Base-by-base conservation (phyloP, 1,140 invertebrate genomes). In the Aphidius ervi region DNA sequence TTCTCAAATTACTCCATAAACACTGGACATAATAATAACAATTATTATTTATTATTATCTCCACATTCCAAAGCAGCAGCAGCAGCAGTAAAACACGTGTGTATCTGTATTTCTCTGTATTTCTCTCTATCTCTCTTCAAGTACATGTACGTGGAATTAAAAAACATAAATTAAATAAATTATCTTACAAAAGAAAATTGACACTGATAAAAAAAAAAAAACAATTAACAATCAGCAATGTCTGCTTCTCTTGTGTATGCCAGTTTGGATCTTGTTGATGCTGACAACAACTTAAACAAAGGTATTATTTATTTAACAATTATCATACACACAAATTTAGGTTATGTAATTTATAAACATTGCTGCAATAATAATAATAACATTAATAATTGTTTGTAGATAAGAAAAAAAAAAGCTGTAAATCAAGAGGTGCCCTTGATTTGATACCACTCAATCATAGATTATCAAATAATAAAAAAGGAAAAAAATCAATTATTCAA, bases 231-330 rank as follows among this genome's bases (percentile, higher is more conserved):
- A 31, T 31, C 23, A 31, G 67, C 70, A 64, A 78, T 78, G 76
- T 75, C 76, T 59, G 70, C 70, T 46, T 70, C 69, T 9, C 69
- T 78, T 31, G 68, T 77, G 46, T 67, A 66, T 20, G 69, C 75
- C 64, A 76, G 75, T 59, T 67, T 78, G 52, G 73, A 76, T 39
- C 62, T 77, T 46, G 58, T 75, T 6, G 67, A 65, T 4, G 71
- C 67, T 16, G 66, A 73, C 20, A 63, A 67, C 47, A 46, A 60
- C 61, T 23, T 63, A 20, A 67, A 65, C 45, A 56, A 63, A 66
- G 72, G 72, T 74, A 61, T 56, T 45, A 31, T 7, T 9, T 42
- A 16, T 41, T 46, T 42, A 8, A 37, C 46, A 37, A 53, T 55
- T 10, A 43, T 31, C 16, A 48, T 52, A 62, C n/a, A 39, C 53